Percentiles rank a stretch among this genome's conserved stretches.
These are phyloP conservation scores for Pomacea maculata DNA, from an alignment of 1,140 invertebrate genomes.

Conservation along the genomic window DNA sequence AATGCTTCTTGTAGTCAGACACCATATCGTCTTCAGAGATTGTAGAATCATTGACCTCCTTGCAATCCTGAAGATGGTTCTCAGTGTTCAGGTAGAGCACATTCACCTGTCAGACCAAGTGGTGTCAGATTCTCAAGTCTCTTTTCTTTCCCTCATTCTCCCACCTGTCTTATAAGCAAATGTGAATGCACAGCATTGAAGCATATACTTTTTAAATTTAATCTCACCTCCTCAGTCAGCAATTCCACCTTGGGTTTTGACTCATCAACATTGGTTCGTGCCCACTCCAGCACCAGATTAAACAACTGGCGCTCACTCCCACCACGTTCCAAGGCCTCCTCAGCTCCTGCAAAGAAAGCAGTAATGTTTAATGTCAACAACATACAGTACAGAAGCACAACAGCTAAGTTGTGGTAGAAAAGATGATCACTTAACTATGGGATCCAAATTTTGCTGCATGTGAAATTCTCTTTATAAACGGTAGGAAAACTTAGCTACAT, in stretches of 20 bases:
- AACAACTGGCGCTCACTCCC: slow-evolving; percentile 68
- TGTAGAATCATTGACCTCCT: slow-evolving; percentile 74
- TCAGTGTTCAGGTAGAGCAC: slow-evolving; percentile 80
- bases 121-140: too few species aligned
- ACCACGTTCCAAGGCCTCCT: slow-evolving; percentile 74
- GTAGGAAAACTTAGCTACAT: background rate
- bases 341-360: slow-evolving; percentile 64
- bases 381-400: too few species aligned
- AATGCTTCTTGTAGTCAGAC: slow-evolving; percentile 81
- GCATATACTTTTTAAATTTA: background rate
- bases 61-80: slow-evolving; percentile 74
- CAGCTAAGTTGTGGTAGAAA: too few species aligned
- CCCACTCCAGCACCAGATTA: slow-evolving; percentile 76
- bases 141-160: background rate
- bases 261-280: slow-evolving; percentile 69
- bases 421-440: background rate
- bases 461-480: background rate
- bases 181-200: too few species aligned
- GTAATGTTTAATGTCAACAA: background rate
- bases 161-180: background rate
- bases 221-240: slow-evolving; percentile 67
- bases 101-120: slow-evolving; percentile 70
- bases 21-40: slow-evolving; percentile 80
- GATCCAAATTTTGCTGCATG: background rate
- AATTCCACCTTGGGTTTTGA: slow-evolving; percentile 64